Evolutionary conservation across 2,113 vertebrate species (phyloP).

Genomic region (Xiphorhynchus elegans): DNA sequence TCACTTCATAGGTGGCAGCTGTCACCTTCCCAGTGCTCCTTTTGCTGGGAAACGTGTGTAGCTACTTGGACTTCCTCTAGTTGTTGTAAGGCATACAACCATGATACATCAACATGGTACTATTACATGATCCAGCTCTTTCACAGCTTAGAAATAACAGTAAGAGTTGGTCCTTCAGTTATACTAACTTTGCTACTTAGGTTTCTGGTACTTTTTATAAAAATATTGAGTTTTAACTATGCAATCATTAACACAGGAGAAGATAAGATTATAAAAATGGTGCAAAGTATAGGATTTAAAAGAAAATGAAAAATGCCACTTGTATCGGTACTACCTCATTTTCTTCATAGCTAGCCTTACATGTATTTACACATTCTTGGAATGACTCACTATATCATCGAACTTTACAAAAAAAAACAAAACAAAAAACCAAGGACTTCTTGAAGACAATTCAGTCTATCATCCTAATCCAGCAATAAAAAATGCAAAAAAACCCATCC

Average conservation of each 20-base stretch:
- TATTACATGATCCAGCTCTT: not conserved
- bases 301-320: not conserved
- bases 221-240: not conserved
- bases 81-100: not conserved
- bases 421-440: not conserved
- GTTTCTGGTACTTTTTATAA: not conserved
- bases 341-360: not conserved
- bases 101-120: not conserved
- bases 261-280: not conserved
- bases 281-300: not conserved
- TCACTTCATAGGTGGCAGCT: constrained; percentile 66
- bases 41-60: constrained; percentile 1
- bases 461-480: not conserved
- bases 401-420: not conserved
- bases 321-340: not conserved
- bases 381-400: not conserved
- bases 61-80: not conserved
- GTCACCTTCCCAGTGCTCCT: constrained; percentile 42
- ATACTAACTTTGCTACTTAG: not conserved
- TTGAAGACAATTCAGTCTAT: not conserved
- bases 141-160: not conserved
- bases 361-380: not conserved
- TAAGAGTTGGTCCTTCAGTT: not conserved
- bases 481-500: not conserved
- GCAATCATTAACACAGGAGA: not conserved